A percentile compares a stretch with the other conserved stretches of the same genome.
Conservation (phyloP, 2,797 vertebrate species). For the Scomberomorus guttatus region DNA sequence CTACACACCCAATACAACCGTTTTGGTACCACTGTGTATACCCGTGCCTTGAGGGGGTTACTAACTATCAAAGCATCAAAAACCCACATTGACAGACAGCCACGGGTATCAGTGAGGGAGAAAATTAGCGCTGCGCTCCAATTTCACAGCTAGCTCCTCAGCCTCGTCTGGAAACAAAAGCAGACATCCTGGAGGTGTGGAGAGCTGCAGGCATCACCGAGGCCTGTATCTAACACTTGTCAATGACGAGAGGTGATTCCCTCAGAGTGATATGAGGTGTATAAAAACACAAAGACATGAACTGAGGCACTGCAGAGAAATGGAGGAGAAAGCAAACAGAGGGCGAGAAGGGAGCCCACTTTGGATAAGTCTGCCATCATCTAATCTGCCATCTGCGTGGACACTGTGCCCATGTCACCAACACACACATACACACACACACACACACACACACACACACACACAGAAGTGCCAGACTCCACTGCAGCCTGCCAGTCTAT, state of each 20-base stretch:
- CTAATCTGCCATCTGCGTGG: slow-evolving; percentile 82
- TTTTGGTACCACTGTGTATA: neutral
- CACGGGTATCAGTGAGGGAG: slow-evolving; percentile 49
- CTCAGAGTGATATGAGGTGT: slow-evolving; percentile 41
- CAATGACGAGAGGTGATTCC: slow-evolving; percentile 34
- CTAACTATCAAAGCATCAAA: slow-evolving; percentile 65
- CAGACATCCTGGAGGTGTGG: slow-evolving; percentile 49
- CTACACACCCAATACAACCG: slow-evolving; percentile 5
- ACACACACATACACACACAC: slow-evolving; percentile 34
- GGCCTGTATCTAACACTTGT: slow-evolving; percentile 39
- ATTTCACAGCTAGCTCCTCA: slow-evolving; percentile 69
- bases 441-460: slow-evolving; percentile 21
- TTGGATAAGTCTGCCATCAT: slow-evolving; percentile 67
- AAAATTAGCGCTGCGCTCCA: slow-evolving; percentile 56
- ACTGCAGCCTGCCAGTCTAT: slow-evolving; percentile 54
- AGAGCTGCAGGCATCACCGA: slow-evolving; percentile 15
- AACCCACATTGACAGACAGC: slow-evolving; percentile 61
- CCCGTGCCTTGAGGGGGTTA: slow-evolving; percentile 38
- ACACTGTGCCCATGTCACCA: slow-evolving; percentile 51
- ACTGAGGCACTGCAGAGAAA: slow-evolving; percentile 19
- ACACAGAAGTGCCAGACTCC: slow-evolving; percentile 60
- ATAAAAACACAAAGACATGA: slow-evolving; percentile 47
- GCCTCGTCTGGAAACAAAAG: slow-evolving; percentile 53
- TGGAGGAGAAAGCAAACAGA: slow-evolving; percentile 34
- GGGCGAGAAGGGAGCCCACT: slow-evolving; percentile 42